Evolutionary conservation across 2,113 vertebrate genomes (phyloP), one percentile per base, ranked within the genome.

Genomic region (Grallaria varia): DNA sequence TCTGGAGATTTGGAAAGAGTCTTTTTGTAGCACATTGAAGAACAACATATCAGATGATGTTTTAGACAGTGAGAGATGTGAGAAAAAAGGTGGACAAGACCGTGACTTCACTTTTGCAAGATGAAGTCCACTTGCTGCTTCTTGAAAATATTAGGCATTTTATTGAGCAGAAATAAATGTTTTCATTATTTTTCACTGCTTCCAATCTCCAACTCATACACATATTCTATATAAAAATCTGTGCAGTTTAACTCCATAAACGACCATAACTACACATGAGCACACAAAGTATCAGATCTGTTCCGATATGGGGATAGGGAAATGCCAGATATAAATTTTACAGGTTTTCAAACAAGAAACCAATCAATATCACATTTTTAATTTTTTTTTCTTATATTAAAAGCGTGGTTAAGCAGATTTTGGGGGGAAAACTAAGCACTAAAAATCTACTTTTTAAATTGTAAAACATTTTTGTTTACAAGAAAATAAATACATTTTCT

Each of bases 401-500:
- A 50, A 44, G 0, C 10, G 68, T 63, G 1, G 3, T 73, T 16
- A 19, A 44, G 7, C 1, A 73, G 12, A 64, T 55, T 82, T 49
- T 12, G 11, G 49, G 8, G 17, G 24, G 20, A 28, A 50, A 67
- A 50, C 11, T 24, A 50, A 27, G 1, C 1, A 14, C 17, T 4
- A 12, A 62, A 62, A 16, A 9, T 6, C 3, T 42, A 14, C 0
- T 37, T 78, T 68, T n/a, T 23, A 45, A 45, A 42, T 27, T 49
- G 1, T 1, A 5, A 47, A 69, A 25, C 0, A 1, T 58, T 37
- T 66, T 69, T 0, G 10, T 31, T 71, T 79, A 4, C 2, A 14
- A 8, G 5, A 4, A 50, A 86, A 78, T 0, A 44, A 30, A 33
- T 9, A 45, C 9, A 4, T 49, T 67, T 12, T 5, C 7, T n/a